A percentile compares a stretch with the other conserved stretches of the same genome.
Conservation (phyloP, 2,113 vertebrate genomes). For the Turnix velox region DNA sequence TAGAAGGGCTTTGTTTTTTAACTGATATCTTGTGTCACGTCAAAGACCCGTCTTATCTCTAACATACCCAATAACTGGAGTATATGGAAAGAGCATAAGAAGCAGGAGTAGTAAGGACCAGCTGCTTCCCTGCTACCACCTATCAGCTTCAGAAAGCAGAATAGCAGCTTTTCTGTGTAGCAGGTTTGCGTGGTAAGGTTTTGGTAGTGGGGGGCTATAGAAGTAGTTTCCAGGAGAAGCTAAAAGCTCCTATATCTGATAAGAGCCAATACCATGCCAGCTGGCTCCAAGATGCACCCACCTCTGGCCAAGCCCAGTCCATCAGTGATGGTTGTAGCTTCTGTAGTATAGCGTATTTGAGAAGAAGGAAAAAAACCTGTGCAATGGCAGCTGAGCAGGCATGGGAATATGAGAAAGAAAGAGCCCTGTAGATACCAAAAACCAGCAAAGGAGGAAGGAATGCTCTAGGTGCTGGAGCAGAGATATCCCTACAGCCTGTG, state of each 20-base stretch:
- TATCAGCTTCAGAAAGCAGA: not conserved
- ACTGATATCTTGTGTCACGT: not conserved
- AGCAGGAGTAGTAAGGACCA: not conserved
- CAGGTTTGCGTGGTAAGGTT: not conserved
- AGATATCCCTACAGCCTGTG: not conserved
- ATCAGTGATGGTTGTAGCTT: not conserved
- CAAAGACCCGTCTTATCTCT: not conserved
- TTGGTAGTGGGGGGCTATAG: not conserved
- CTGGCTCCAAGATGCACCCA: not conserved
- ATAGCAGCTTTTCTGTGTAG: not conserved
- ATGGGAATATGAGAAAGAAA: not conserved
- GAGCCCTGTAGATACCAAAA: not conserved
- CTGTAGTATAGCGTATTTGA: not conserved
- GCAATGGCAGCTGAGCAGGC: not conserved
- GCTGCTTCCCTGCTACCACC: not conserved
- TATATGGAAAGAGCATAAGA: not conserved
- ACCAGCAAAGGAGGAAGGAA: not conserved
- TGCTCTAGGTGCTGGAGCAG: not conserved
- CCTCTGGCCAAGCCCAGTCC: not conserved
- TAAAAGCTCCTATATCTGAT: not conserved
- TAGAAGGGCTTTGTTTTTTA: constrained; percentile 1
- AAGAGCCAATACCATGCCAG: not conserved
- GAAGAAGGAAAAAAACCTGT: not conserved
- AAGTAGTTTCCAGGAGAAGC: not conserved
- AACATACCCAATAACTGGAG: not conserved